Base-by-base conservation (phyloP, 2,888 invertebrate species). In the Thelaira solivaga region DNA sequence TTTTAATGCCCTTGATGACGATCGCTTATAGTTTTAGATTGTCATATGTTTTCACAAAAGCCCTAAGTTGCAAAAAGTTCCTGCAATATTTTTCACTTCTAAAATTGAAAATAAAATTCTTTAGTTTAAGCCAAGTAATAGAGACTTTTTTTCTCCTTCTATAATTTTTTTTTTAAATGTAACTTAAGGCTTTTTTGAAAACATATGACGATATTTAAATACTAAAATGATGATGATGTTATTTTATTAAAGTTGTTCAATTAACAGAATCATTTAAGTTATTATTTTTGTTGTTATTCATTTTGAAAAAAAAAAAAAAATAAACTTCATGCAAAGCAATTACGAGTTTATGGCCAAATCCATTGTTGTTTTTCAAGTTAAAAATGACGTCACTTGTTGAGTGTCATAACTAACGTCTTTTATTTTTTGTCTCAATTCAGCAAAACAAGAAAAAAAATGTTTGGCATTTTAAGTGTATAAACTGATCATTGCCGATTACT, bases 331-430 rank as follows among this genome's bases (percentile, higher is more conserved):
- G 26, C 57, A 49, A 13, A 39, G 26, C 41, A 55, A 31, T 39
- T 57, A 41, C 31, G 18, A 57, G 59, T 59, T 55, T 57, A 24
- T 59, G 65, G 49, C 59, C 51, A 59, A 65, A 49, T 22, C 29
- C 49, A 43, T 59, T 31, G 22, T 31, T 75, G n/a, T 57, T 75
- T 59, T 64, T 55, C 16, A 62, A 62, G 67, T 67, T 29, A 51
- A 59, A n/a, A 34, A 65, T 80, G 76, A 76, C 76, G 80, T 80
- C 73, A 76, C 49, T 75, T 57, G 47, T 34, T 53, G 55, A 34
- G 16, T 47, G 45, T 62, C 57, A 36, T 55, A 34, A n/a, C n/a
- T n/a, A n/a, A n/a, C n/a, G n/a, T n/a, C 43, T 47, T 31, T 10
- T 18, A 10, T 39, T 47, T 18, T 39, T 39, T 18, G 13, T 26